These are phyloP conservation scores for Petromus typicus DNA, from an alignment of 2,113 vertebrate genomes.

Conservation along the genomic window DNA sequence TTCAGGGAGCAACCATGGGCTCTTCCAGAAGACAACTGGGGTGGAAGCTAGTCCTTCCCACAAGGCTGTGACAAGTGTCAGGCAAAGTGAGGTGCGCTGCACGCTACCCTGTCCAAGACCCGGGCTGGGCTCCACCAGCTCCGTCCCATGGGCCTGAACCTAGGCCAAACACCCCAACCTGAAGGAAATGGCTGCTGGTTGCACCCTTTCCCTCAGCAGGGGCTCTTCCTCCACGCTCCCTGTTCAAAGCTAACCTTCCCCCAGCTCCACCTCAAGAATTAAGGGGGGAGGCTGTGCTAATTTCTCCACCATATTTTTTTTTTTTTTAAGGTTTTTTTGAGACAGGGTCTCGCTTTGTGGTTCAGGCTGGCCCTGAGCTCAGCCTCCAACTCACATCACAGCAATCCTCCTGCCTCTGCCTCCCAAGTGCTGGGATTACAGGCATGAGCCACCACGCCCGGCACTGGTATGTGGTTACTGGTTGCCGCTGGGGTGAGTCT, in stretches of 20 bases:
- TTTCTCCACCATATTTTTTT: constrained; percentile 28
- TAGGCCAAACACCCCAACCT: background rate
- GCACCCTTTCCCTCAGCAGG: background rate
- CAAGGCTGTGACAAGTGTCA: background rate
- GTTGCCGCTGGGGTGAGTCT: no score
- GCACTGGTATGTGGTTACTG: no score
- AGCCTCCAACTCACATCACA: no score
- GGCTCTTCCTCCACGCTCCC: background rate
- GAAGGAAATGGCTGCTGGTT: background rate
- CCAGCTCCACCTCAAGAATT: background rate
- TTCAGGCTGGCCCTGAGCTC: no score
- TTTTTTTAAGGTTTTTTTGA: no score
- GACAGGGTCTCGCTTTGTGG: no score
- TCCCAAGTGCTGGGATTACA: no score
- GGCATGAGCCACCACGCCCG: no score
- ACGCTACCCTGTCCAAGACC: background rate
- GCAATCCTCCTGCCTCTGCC: no score
- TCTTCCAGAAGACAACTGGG: background rate
- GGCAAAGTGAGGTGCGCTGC: background rate
- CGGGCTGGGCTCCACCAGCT: background rate
- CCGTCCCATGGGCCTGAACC: background rate
- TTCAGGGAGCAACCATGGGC: background rate
- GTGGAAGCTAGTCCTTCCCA: background rate
- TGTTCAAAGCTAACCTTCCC: background rate
- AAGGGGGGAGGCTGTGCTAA: constrained; percentile 23